These are phyloP conservation scores for Gambusia holbrooki DNA, from an alignment of 2,113 vertebrate genomes.

Conservation along the genomic window DNA sequence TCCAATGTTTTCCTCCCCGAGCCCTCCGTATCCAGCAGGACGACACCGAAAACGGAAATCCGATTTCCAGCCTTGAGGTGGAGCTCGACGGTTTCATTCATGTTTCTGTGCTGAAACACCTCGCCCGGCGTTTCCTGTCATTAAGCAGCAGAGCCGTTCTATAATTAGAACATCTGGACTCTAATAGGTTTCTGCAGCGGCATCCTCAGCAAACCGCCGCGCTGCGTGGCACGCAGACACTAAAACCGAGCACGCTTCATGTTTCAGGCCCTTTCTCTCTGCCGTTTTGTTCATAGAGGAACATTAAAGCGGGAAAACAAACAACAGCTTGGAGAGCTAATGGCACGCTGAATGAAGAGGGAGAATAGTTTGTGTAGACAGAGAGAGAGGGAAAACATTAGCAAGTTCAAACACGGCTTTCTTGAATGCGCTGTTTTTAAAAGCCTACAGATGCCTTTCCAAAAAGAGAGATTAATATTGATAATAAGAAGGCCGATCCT, in stretches of 20 bases:
- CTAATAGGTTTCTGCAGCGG: constrained; percentile 59
- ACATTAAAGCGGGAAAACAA: constrained; percentile 73
- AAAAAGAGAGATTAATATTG: constrained; percentile 74
- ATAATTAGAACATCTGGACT: constrained; percentile 77
- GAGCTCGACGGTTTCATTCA: constrained; percentile 45
- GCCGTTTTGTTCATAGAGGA: constrained; percentile 46
- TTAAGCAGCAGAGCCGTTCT: constrained; percentile 65
- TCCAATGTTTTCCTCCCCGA: too few relatives aligned
- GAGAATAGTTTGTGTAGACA: constrained; percentile 44
- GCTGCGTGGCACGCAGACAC: neutral
- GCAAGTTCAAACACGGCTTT: constrained; percentile 73
- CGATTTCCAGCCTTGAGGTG: too few relatives aligned
- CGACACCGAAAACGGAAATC: too few relatives aligned
- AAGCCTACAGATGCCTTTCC: constrained; percentile 67
- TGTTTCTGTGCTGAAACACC: constrained; percentile 30
- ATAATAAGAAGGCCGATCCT: constrained; percentile 65
- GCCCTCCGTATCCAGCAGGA: too few relatives aligned
- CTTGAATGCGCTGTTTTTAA: constrained; percentile 60
- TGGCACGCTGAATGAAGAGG: constrained; percentile 67
- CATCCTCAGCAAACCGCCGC: constrained; percentile 16
- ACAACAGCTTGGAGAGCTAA: constrained; percentile 77
- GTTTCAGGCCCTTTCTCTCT: constrained; percentile 45
- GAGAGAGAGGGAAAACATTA: constrained; percentile 51
- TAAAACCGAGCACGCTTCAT: constrained; percentile 22
- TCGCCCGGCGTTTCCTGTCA: constrained; percentile 66